These are phyloP conservation scores for Microcebus lehilahytsara DNA, from an alignment of 2,113 vertebrate genomes.

Conservation along the genomic window DNA sequence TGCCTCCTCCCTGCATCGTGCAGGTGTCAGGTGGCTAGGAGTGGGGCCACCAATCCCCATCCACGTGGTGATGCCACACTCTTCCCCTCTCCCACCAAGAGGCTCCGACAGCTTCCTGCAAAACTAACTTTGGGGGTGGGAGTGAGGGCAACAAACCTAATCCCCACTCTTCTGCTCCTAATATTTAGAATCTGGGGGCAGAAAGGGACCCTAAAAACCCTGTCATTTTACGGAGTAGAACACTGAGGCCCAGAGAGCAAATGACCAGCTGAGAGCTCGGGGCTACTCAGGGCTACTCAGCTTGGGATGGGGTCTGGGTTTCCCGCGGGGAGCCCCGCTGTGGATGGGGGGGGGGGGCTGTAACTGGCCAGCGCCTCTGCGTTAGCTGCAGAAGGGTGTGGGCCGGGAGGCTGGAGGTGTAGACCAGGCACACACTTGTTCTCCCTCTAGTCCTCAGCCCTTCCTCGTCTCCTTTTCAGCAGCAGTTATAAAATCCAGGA, in stretches of 20 bases:
- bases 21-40: neutral
- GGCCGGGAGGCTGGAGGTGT: neutral
- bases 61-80: neutral
- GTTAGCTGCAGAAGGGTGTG: neutral
- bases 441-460: slow-evolving; percentile 20
- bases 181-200: neutral
- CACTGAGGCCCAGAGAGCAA: neutral
- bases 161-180: neutral
- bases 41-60: neutral
- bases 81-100: neutral
- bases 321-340: neutral
- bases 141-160: too few species aligned
- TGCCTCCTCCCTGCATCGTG: too few species aligned
- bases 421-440: slow-evolving; percentile 56
- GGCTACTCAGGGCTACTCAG: neutral
- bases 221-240: neutral
- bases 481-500: slow-evolving; percentile 79
- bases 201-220: neutral
- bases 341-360: rapidly evolving
- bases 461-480: slow-evolving; percentile 54
- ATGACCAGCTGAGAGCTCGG: neutral
- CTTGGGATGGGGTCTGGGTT: neutral
- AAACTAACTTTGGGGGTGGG: neutral
- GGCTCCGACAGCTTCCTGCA: neutral
- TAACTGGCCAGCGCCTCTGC: neutral